phyloP scores from a whole-genome alignment of 2,797 vertebrate species.

The Gila robusta region DNA sequence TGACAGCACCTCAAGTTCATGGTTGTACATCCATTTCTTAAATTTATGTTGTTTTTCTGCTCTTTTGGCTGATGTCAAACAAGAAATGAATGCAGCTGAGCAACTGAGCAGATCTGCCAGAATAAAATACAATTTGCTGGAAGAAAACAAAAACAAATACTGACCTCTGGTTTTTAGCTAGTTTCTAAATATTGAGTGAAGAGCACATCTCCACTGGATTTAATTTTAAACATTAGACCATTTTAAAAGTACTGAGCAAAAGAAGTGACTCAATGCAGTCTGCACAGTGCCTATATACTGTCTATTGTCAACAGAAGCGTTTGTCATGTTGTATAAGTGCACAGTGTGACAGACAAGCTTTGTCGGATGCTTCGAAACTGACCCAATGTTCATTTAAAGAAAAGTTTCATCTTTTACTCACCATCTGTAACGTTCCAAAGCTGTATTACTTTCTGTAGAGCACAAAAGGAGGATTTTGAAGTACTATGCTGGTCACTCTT shows the following conservation, averaged over 20 bases:
- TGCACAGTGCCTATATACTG: no score
- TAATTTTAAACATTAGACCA: neutral
- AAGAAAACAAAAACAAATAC: neutral
- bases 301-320: neutral
- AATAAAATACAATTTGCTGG: neutral
- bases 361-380: neutral
- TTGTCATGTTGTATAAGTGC: neutral
- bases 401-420: neutral
- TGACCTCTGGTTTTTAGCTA: neutral
- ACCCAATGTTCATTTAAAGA: neutral
- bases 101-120: constrained; percentile 7
- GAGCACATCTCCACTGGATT: neutral
- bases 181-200: neutral
- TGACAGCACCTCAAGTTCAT: constrained; percentile 13
- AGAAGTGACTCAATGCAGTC: neutral
- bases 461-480: neutral
- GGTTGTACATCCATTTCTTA: neutral
- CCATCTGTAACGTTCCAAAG: neutral
- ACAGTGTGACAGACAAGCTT: constrained; percentile 5
- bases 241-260: neutral
- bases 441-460: neutral
- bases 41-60: constrained; percentile 8
- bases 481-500: neutral
- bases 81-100: neutral
- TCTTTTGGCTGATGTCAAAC: constrained; percentile 11